phyloP scores from a whole-genome alignment of 2,888 invertebrate species.

The Pycnomerus fuliginosus region DNA sequence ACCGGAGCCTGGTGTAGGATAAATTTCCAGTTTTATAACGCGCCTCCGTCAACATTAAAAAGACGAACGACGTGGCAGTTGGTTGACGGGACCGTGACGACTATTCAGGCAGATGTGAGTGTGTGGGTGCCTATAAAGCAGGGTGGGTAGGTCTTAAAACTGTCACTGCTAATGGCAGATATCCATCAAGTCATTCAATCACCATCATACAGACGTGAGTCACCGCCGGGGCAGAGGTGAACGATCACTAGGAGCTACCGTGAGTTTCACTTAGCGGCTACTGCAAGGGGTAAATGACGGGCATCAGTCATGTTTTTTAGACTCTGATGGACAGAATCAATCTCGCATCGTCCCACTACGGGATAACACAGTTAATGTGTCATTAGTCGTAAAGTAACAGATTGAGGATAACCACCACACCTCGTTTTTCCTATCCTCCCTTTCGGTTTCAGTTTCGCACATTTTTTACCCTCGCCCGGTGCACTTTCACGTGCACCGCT shows the following conservation, averaged over 20 bases:
- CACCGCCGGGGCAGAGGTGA: constrained; percentile 37
- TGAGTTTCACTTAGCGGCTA: constrained; percentile 18
- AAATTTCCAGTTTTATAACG: no score
- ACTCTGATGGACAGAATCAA: constrained; percentile 18
- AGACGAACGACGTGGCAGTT: constrained; percentile 47
- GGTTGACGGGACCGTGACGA: constrained; percentile 29
- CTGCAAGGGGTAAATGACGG: constrained; percentile 37
- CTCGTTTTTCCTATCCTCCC: constrained; percentile 1
- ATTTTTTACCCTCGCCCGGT: constrained; percentile 2
- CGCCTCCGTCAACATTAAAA: constrained; percentile 37
- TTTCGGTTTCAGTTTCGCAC: constrained; percentile 8
- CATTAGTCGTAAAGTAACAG: no score
- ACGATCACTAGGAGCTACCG: constrained; percentile 28
- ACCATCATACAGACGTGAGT: constrained; percentile 47
- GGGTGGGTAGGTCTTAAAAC: constrained; percentile 48
- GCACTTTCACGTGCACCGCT: constrained; percentile 12
- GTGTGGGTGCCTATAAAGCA: constrained; percentile 18
- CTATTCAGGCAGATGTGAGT: constrained; percentile 37
- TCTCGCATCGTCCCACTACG: no score
- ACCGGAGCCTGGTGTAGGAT: no score
- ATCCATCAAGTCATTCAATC: constrained; percentile 54
- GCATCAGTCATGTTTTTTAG: constrained; percentile 30
- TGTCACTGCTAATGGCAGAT: constrained; percentile 55
- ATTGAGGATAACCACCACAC: constrained; percentile 1
- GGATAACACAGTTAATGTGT: no score